Percentiles rank a stretch among this genome's conserved stretches.
These are phyloP conservation scores for Prionace glauca DNA, from an alignment of 2,797 vertebrate species.

Conservation along the genomic window DNA sequence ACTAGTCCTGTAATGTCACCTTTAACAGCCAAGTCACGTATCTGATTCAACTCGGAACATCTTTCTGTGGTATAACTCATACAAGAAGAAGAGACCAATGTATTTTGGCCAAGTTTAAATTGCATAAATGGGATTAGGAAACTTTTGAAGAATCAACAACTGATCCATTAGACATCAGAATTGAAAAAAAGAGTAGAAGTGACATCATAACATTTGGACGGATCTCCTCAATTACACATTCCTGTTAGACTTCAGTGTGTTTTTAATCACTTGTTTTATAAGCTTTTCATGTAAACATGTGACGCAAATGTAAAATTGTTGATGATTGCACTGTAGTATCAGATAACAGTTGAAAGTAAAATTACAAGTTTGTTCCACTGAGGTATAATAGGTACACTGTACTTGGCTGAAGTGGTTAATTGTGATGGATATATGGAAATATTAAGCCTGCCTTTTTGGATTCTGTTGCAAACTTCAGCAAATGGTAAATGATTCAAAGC, in stretches of 20 bases:
- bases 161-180: neutral
- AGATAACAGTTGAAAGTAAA: neutral
- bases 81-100: neutral
- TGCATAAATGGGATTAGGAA: neutral
- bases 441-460: neutral
- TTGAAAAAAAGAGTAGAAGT: neutral
- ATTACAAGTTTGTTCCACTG: neutral
- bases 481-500: neutral
- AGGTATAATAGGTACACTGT: neutral
- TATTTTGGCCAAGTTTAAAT: neutral
- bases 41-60: neutral
- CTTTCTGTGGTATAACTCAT: neutral
- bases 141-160: neutral
- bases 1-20: neutral
- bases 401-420: neutral
- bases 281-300: neutral
- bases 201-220: neutral
- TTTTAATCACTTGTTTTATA: neutral
- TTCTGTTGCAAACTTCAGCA: conserved; percentile 2
- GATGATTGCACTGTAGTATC: neutral
- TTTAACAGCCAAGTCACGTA: neutral
- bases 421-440: neutral
- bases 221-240: neutral
- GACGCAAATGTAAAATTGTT: neutral
- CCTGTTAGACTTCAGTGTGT: neutral